These are phyloP conservation scores for Gymnoscopelus microlampas DNA, from an alignment of 2,797 vertebrate genomes.

Conservation along the genomic window DNA sequence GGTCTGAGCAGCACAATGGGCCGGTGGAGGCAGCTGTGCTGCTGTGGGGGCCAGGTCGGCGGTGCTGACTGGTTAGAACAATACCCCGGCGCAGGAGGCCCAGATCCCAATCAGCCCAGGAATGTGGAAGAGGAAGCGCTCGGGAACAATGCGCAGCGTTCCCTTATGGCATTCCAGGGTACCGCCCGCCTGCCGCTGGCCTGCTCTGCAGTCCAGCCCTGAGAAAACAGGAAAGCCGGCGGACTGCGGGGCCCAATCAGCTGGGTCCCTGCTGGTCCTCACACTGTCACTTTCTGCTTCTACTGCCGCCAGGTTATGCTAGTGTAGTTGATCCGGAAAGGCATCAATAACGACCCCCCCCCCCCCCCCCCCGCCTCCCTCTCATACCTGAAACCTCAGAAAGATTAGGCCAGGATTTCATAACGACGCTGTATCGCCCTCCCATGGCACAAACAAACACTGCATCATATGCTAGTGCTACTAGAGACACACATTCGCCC, in stretches of 20 bases:
- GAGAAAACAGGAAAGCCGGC: slow-evolving; percentile 83
- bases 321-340: too few species aligned
- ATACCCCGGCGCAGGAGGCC: slow-evolving; percentile 72
- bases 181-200: slow-evolving; percentile 56
- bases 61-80: slow-evolving; percentile 70
- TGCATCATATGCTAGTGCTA: background rate
- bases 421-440: slow-evolving; percentile 64
- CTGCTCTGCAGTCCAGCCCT: slow-evolving; percentile 64
- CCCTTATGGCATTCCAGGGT: slow-evolving; percentile 60
- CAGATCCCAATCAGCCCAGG: slow-evolving; percentile 82
- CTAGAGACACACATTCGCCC: slow-evolving; percentile 1
- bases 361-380: too few species aligned
- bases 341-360: too few species aligned
- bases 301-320: slow-evolving; percentile 29
- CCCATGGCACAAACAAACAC: slow-evolving; percentile 54
- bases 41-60: slow-evolving; percentile 63
- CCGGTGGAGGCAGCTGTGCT: slow-evolving; percentile 65
- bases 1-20: slow-evolving; percentile 62
- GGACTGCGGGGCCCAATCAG: slow-evolving; percentile 57
- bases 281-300: slow-evolving; percentile 34
- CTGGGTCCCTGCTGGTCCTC: slow-evolving; percentile 27
- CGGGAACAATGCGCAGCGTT: slow-evolving; percentile 80
- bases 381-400: slow-evolving; percentile 26
- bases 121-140: slow-evolving; percentile 85
- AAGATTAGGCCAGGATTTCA: slow-evolving; percentile 32